Base-by-base conservation (phyloP, 2,797 vertebrate genomes). In the Psittacula derbiana region DNA sequence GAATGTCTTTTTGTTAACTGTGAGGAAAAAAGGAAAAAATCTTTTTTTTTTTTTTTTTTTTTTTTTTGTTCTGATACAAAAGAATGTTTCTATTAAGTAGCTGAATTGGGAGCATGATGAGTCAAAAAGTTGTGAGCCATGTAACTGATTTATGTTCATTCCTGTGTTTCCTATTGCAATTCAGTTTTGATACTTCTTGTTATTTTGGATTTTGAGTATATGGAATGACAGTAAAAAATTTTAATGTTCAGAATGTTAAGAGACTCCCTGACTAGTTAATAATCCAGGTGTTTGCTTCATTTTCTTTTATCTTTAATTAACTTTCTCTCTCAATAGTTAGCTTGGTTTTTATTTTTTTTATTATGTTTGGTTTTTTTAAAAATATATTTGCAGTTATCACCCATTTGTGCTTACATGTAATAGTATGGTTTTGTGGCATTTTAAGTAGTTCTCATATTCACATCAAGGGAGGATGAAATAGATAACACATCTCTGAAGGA, bases 381-480 rank as follows among this genome's bases (percentile, higher is more conserved):
- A 66, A 61, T 36, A 47, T 16, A 67, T 49, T 78, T 91, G n/a
- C 17, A 23, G 10, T 73, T 84, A 31, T 72, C 30, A 41, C 12
- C 82, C 19, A 46, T 71, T 94, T 92, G 33, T 79, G 33, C 47
- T 38, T 71, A 47, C 12, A 12, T 20, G 5, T 12, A 84, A n/a
- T 2, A 40, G 10, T 11, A 21, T 33, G 38, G 50, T 87, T 92
- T 83, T 60, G 23, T 46, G 64, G 6, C 44, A 66, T 65, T 92
- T 86, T 58, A 93, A 72, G 31, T 19, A 73, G 10, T 85, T 86
- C 62, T 91, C 41, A 81, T 58, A 71, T 79, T 82, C 73, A 89
- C 38, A 44, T 72, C 41, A 27, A 61, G 44, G 36, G 92, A 94
- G 90, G 76, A 95, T 93, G 79, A 96, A 90, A 94, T 44, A 85